These are phyloP conservation scores for Ctenodactylus gundi DNA, from an alignment of 2,113 vertebrate genomes.

Conservation along the genomic window DNA sequence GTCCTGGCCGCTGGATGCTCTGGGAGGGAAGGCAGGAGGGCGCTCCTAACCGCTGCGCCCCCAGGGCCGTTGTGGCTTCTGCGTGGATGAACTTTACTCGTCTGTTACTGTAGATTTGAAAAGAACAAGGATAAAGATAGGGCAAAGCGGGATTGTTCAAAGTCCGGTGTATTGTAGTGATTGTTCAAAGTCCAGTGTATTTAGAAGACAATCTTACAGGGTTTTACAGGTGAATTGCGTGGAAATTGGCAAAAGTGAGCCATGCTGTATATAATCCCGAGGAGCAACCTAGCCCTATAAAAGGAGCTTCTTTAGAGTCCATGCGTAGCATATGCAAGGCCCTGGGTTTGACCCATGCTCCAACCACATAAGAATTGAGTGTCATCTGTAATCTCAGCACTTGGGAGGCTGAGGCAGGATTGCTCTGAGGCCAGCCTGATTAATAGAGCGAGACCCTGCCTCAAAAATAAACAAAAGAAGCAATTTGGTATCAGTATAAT, in stretches of 20 bases:
- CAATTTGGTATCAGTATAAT: no score
- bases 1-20: no score
- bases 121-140: background rate
- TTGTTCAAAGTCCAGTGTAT: background rate
- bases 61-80: no score
- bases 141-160: background rate
- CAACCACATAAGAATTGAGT: no score
- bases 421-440: no score
- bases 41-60: background rate
- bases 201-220: background rate
- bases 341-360: background rate
- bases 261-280: background rate
- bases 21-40: background rate
- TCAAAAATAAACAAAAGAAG: no score
- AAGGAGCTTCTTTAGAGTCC: no score
- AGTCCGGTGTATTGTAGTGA: background rate
- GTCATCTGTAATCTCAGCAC: no score
- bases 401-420: no score
- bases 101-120: background rate
- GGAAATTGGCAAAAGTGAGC: background rate
- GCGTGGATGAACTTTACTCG: background rate
- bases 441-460: no score
- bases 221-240: background rate
- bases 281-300: no score
- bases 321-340: background rate